Conservation (phyloP, 1,140 invertebrate species). For the Samia ricini region DNA sequence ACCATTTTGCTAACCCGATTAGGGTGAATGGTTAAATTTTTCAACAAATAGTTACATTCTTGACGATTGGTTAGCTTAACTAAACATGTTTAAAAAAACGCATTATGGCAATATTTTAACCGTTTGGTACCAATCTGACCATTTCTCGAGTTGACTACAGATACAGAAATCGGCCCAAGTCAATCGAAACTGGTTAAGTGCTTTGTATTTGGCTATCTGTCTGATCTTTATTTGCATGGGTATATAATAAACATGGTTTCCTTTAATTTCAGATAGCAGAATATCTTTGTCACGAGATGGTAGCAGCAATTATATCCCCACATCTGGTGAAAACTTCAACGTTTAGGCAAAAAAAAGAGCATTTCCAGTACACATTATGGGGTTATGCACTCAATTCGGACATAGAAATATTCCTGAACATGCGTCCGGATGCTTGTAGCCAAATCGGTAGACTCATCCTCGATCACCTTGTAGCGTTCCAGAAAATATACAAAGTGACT, state of each 20-base stretch:
- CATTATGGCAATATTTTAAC: no score
- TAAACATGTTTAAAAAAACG: no score
- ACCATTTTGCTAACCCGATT: no score
- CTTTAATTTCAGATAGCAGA: constrained; percentile 73
- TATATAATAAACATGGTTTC: neutral
- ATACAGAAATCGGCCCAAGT: no score
- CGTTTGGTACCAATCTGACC: no score
- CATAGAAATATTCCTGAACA: constrained; percentile 78
- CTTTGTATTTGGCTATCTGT: no score
- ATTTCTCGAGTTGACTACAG: no score
- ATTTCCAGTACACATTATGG: constrained; percentile 78
- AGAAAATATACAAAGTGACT: constrained; percentile 69
- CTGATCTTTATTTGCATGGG: no score
- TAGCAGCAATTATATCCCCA: constrained; percentile 71
- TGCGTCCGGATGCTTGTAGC: constrained; percentile 78
- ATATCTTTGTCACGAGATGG: constrained; percentile 78
- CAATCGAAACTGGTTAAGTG: no score
- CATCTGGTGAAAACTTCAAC: constrained; percentile 72
- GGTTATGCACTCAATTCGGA: constrained; percentile 77
- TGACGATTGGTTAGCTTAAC: no score
- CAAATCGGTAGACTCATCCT: constrained; percentile 78
- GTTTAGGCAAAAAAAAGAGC: constrained; percentile 70
- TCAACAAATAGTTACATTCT: no score
- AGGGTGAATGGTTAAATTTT: no score
- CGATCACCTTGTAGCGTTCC: constrained; percentile 74